Evolutionary conservation across 2,113 vertebrate genomes (phyloP).

Genomic region (Petaurus breviceps): DNA sequence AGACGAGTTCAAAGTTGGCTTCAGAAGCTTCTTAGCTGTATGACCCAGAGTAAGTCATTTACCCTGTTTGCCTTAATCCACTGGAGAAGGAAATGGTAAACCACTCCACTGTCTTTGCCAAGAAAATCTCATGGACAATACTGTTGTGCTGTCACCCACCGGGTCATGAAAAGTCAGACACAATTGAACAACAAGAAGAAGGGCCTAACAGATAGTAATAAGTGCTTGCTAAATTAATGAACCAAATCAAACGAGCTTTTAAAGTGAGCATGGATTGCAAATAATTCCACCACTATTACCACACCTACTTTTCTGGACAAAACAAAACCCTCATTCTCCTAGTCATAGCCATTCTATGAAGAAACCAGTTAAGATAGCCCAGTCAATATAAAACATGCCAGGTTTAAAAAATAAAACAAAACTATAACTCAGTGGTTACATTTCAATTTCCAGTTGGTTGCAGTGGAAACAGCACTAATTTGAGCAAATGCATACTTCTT

Average conservation of each 20-base stretch:
- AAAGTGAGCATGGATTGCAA: neutral
- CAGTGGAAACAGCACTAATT: slow-evolving; percentile 79
- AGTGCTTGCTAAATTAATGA: neutral
- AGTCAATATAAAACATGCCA: slow-evolving; percentile 16
- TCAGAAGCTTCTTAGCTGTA: neutral
- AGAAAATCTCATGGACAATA: neutral
- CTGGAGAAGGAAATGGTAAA: neutral
- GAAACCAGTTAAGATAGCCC: slow-evolving; percentile 5
- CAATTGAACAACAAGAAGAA: neutral
- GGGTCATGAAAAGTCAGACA: neutral
- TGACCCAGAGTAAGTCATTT: neutral
- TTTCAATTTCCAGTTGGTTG: slow-evolving; percentile 30
- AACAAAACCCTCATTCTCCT: neutral
- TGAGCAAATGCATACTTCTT: slow-evolving; percentile 69
- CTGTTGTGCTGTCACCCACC: too few relatives aligned
- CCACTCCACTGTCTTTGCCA: neutral
- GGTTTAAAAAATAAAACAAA: neutral
- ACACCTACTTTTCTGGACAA: neutral
- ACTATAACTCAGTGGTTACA: slow-evolving; percentile 22
- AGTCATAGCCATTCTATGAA: slow-evolving; percentile 9
- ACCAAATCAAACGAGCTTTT: neutral
- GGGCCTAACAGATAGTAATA: neutral
- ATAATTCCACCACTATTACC: neutral
- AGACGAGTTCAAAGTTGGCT: neutral
- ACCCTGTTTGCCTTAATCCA: neutral